Percentiles rank a stretch among this genome's conserved stretches.
phyloP scores from a whole-genome alignment of 2,113 vertebrate genomes.

The Crocuta crocuta region DNA sequence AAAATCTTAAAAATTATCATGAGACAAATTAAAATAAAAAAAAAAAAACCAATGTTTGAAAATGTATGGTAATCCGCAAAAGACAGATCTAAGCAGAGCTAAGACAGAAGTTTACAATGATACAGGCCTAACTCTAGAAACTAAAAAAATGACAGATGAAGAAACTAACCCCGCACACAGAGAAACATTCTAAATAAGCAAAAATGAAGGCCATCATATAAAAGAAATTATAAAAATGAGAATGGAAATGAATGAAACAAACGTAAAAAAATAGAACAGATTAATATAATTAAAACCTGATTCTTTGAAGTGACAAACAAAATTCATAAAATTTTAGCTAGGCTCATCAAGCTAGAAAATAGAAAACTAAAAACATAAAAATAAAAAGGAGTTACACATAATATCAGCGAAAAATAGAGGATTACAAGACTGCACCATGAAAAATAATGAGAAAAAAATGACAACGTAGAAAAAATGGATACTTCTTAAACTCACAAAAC shows the following conservation, averaged over 20 bases:
- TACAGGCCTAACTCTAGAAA: background rate
- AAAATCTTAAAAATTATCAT: background rate
- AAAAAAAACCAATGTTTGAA: background rate
- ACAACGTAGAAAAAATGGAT: background rate
- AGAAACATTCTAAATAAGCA: background rate
- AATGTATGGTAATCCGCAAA: background rate
- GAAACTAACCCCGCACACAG: background rate
- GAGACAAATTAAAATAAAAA: background rate
- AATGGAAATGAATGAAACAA: background rate
- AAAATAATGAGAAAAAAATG: background rate
- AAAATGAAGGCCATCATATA: background rate
- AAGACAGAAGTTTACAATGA: background rate
- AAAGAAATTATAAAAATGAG: background rate
- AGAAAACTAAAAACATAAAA: background rate
- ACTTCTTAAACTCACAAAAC: background rate
- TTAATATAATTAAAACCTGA: background rate
- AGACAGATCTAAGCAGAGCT: background rate
- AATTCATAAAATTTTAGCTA: background rate
- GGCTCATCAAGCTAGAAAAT: background rate
- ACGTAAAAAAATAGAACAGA: background rate
- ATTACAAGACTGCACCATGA: background rate
- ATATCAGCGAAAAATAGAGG: background rate
- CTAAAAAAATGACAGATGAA: background rate
- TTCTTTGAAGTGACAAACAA: background rate
- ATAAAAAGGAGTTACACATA: background rate